phyloP scores from a whole-genome alignment of 2,888 invertebrate genomes.

The Agonum fuliginosum region DNA sequence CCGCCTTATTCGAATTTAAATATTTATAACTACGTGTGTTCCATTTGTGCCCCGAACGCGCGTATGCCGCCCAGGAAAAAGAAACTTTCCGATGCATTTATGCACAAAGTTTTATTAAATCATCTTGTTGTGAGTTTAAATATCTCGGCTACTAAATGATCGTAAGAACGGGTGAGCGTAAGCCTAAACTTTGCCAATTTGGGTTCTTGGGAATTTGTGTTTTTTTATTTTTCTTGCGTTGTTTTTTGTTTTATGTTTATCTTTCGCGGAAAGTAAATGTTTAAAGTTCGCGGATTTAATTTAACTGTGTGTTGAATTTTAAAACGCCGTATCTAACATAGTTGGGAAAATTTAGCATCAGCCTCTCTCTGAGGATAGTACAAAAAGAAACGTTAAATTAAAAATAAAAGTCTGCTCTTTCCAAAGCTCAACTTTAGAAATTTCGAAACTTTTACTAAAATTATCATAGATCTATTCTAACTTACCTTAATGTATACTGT shows the following conservation, averaged over 20 bases:
- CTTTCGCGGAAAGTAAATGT: slow-evolving; percentile 10
- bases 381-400: not conserved
- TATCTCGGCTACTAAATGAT: slow-evolving; percentile 37
- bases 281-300: slow-evolving; percentile 25
- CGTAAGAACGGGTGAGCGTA: slow-evolving; percentile 12
- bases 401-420: too few species aligned
- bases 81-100: slow-evolving; percentile 38
- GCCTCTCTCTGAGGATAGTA: not conserved
- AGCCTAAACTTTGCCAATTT: slow-evolving; percentile 36
- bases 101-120: slow-evolving; percentile 39
- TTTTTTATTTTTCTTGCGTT: slow-evolving; percentile 26
- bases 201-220: not conserved
- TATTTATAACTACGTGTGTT: slow-evolving; percentile 34
- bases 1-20: slow-evolving; percentile 39
- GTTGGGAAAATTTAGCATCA: not conserved
- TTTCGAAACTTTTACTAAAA: too few species aligned
- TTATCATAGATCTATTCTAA: too few species aligned
- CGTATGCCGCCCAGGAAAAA: too few species aligned
- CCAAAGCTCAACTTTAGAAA: too few species aligned
- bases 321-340: not conserved
- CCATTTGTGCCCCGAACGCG: not conserved
- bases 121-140: slow-evolving; percentile 36
- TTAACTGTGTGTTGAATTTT: slow-evolving; percentile 31
- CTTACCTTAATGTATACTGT: too few species aligned
- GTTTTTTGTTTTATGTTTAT: slow-evolving; percentile 40